Evolutionary conservation across 2,797 vertebrate genomes (phyloP).

Genomic region (Chelonia mydas): DNA sequence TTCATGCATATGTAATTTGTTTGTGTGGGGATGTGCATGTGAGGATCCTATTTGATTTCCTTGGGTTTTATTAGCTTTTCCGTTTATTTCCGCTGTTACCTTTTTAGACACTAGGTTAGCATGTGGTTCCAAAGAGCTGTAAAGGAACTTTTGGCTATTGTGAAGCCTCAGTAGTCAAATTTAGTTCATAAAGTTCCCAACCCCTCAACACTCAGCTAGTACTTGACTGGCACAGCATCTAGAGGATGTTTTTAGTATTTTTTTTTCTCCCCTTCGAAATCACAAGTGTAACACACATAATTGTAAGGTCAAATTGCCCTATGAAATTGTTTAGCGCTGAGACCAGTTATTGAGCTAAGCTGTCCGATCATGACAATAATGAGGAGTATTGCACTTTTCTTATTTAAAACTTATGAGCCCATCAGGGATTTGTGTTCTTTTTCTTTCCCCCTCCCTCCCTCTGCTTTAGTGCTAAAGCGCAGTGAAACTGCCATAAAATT

Average conservation of each 20-base stretch:
- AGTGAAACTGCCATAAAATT: slow-evolving; percentile 73
- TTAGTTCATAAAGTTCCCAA: slow-evolving; percentile 72
- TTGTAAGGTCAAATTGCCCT: slow-evolving; percentile 55
- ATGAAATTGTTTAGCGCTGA: slow-evolving; percentile 56
- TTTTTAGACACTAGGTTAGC: slow-evolving; percentile 47
- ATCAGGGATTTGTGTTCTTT: slow-evolving; percentile 57
- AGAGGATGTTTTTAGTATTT: slow-evolving; percentile 70
- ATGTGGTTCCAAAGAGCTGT: slow-evolving; percentile 65
- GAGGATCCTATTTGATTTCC: slow-evolving; percentile 39
- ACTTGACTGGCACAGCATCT: slow-evolving; percentile 59
- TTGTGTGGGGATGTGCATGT: neutral
- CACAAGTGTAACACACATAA: slow-evolving; percentile 71
- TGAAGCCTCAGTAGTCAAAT: slow-evolving; percentile 70
- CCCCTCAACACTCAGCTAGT: slow-evolving; percentile 40
- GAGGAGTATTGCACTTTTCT: slow-evolving; percentile 64
- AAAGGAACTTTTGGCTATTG: slow-evolving; percentile 74
- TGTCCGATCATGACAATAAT: slow-evolving; percentile 54
- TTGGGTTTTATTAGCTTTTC: slow-evolving; percentile 48
- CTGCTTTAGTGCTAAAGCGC: slow-evolving; percentile 63
- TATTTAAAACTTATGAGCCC: slow-evolving; percentile 72
- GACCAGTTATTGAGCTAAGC: slow-evolving; percentile 54
- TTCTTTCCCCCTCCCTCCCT: slow-evolving; percentile 28
- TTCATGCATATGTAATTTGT: neutral
- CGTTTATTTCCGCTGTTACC: slow-evolving; percentile 33
- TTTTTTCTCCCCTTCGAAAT: slow-evolving; percentile 60